Conservation (phyloP, 1,140 invertebrate species). For the Bombus superbus region DNA sequence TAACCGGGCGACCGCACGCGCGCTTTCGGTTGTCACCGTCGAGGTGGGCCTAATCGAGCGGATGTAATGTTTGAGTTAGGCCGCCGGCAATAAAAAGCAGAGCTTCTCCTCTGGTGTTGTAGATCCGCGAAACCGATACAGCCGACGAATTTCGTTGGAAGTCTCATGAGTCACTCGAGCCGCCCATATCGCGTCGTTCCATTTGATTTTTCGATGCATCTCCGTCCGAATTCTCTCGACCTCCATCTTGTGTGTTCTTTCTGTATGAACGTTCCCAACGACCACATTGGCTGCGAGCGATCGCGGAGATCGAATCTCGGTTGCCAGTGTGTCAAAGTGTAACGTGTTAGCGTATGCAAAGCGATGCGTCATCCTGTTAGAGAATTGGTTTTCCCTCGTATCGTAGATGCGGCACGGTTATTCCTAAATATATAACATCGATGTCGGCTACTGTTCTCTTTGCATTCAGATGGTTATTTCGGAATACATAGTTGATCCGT, state of each 20-base stretch:
- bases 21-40: background rate
- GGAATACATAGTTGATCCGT: background rate
- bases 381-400: conserved; percentile 22
- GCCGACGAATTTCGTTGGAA: conserved; percentile 26
- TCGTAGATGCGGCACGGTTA: background rate
- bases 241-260: background rate
- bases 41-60: conserved; percentile 29
- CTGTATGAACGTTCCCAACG: background rate
- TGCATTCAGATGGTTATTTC: background rate
- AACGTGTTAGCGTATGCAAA: background rate
- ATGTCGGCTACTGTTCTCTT: background rate
- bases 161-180: conserved; percentile 14
- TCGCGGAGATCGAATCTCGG: background rate
- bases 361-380: conserved; percentile 20
- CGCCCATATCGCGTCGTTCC: conserved; percentile 8
- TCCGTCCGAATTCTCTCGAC: background rate
- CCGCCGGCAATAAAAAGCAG: conserved; percentile 12
- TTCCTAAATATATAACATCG: background rate
- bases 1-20: background rate
- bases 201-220: conserved; percentile 4
- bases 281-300: background rate
- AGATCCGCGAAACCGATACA: conserved; percentile 25
- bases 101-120: background rate
- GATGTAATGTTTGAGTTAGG: conserved; percentile 24
- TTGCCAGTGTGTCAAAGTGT: background rate